These are phyloP conservation scores for Heliconius eleuchia DNA, from an alignment of 1,140 invertebrate species.

Conservation along the genomic window DNA sequence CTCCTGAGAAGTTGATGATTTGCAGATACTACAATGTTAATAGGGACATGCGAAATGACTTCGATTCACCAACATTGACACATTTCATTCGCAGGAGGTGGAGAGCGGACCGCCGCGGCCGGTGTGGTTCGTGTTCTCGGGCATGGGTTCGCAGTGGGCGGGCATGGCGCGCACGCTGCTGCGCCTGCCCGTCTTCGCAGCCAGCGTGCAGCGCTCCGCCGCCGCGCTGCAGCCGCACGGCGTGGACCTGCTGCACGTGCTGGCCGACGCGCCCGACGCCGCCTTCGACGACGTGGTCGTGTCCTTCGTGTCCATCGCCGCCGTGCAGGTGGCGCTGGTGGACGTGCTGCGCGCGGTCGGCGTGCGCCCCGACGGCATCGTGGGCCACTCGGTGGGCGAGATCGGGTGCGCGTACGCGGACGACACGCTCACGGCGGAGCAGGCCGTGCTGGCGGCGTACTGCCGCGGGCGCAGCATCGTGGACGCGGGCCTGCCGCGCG, in stretches of 20 bases:
- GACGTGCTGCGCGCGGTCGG: constrained; percentile 91
- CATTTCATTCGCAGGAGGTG: constrained; percentile 41
- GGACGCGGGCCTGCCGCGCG: constrained; percentile 87
- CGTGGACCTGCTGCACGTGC: constrained; percentile 90
- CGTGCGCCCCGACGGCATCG: constrained; percentile 94
- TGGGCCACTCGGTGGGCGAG: constrained; percentile 98
- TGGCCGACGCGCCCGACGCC: constrained; percentile 88
- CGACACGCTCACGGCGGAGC: constrained; percentile 94
- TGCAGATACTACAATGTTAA: no score
- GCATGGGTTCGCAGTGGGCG: constrained; percentile 98
- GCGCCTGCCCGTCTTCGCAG: constrained; percentile 89
- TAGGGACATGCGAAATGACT: no score
- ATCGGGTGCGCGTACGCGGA: constrained; percentile 97
- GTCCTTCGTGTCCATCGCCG: constrained; percentile 96
- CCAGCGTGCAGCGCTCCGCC: constrained; percentile 89
- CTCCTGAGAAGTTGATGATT: no score
- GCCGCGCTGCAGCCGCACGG: constrained; percentile 88
- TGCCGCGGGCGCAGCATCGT: constrained; percentile 94
- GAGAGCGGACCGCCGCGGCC: constrained; percentile 85
- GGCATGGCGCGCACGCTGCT: constrained; percentile 95
- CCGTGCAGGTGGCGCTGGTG: constrained; percentile 96
- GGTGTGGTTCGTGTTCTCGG: constrained; percentile 96
- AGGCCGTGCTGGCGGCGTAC: constrained; percentile 95
- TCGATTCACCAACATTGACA: no score
- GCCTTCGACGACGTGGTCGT: constrained; percentile 92